Conservation (phyloP, 2,113 vertebrate genomes). For the Odobenus rosmarus region DNA sequence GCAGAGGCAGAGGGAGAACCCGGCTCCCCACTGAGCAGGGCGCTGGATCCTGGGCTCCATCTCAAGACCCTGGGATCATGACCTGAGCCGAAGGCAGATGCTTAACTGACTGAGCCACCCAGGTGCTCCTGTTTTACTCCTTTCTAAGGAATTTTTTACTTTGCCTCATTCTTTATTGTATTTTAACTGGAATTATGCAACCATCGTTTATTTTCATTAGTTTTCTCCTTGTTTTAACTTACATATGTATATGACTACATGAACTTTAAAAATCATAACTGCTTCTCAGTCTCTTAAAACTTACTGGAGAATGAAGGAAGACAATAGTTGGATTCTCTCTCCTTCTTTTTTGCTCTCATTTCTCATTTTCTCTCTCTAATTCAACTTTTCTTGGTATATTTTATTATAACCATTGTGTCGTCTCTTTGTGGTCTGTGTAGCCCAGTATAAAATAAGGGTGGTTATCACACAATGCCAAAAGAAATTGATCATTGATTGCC, state of each 20-base stretch:
- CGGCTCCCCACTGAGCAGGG: too few species aligned
- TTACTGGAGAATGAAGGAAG: neutral
- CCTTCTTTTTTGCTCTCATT: neutral
- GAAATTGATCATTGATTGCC: neutral
- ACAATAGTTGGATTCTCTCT: neutral
- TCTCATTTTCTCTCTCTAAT: neutral
- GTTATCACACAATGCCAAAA: neutral
- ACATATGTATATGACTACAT: neutral
- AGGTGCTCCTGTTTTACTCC: neutral
- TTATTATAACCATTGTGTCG: neutral
- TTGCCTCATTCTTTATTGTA: neutral
- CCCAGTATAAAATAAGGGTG: neutral
- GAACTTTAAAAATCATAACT: neutral
- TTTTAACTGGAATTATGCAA: neutral
- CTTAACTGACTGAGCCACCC: neutral
- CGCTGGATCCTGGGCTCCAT: neutral
- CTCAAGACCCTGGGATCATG: neutral
- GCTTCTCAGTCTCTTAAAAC: neutral
- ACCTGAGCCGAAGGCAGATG: neutral
- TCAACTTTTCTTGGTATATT: neutral
- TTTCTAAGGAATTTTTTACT: neutral
- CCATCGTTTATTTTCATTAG: neutral
- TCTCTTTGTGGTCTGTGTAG: neutral
- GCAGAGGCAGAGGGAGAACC: neutral
- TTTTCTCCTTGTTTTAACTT: neutral